Evolutionary conservation across 2,888 invertebrate genomes (phyloP).

Genomic region (Tipula confusa): DNA sequence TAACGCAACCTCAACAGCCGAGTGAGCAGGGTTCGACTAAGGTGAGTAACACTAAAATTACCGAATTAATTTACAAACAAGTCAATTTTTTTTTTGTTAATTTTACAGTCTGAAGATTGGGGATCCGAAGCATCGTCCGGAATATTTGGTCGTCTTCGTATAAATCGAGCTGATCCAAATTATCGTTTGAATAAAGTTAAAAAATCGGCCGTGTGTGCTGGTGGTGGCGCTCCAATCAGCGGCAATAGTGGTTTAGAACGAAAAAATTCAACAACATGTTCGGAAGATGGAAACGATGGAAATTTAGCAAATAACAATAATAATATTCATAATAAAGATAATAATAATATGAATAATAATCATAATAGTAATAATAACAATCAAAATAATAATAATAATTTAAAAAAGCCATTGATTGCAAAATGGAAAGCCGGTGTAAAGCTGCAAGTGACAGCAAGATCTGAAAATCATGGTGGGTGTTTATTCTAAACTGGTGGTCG

Average conservation of each 20-base stretch:
- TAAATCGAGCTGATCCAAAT: conserved; percentile 54
- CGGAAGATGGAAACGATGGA: conserved; percentile 35
- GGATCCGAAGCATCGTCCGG: conserved; percentile 68
- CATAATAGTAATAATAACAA: conserved; percentile 3
- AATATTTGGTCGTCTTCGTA: conserved; percentile 60
- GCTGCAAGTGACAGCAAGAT: conserved; percentile 56
- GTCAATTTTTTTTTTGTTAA: not conserved
- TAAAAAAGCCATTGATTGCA: conserved; percentile 61
- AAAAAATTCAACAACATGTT: conserved; percentile 38
- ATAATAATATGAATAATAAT: not conserved
- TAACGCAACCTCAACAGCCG: conserved; percentile 36
- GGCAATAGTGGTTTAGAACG: conserved; percentile 34
- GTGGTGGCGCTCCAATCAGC: not conserved
- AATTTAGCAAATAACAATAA: not conserved
- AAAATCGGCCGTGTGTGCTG: conserved; percentile 41
- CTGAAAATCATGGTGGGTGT: conserved; percentile 61
- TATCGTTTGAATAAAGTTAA: conserved; percentile 44
- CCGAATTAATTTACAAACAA: not conserved
- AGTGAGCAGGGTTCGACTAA: conserved; percentile 57
- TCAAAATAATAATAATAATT: conserved; percentile 30
- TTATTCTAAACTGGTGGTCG: conserved; percentile 30
- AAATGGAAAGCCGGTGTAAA: conserved; percentile 67
- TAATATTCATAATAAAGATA: not conserved
- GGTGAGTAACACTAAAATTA: conserved; percentile 44
- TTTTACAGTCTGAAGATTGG: conserved; percentile 56